Base-by-base conservation (phyloP, 2,797 vertebrate species). In the Ctenopoma multispine region DNA sequence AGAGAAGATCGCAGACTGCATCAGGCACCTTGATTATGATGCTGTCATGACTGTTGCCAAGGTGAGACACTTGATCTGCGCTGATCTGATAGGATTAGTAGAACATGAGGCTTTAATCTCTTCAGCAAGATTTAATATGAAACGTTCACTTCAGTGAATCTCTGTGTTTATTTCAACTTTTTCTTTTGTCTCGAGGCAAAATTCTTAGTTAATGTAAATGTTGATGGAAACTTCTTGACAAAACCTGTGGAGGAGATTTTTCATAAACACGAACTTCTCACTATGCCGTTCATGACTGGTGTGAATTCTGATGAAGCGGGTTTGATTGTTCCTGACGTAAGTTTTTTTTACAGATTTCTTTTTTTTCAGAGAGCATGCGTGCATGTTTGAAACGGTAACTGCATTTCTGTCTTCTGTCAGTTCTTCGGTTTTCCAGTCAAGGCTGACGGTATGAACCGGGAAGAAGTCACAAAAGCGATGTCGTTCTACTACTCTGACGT, bases 211-310 rank as follows among this genome's bases (percentile, higher is more conserved):
- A 0, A 4, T 5, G 0, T 91, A 24, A 79, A 46, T 5, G 6
- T 49, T 24, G 93, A 94, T 66, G 92, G 93, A 40, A 53, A 68
- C 44, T 92, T 94, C 54, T 71, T 94, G 72, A 85, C 38, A 17
- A 90, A 92, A 73, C 24, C 81, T 41, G 75, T 80, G 40, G 18
- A 74, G 3, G 91, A 94, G 53, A 60, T 89, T 31, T 77, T 84
- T 8, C 48, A 48, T 7, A 84, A 84, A 29, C 84, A 81, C 1
- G 71, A 93, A 54, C 58, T 95, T 66, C 84, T 60, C 43, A 91
- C 86, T 34, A 23, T 94, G 0, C 94, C 94, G 0, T 90, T 95
- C 36, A 90, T 95, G 76, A 93, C 80, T 0, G 94, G 94, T 2
- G 5, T 94, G 12, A 94, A 74, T 50, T 60, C 80, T 17, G 79